Base-by-base conservation (phyloP, 1,140 invertebrate genomes). In the Muscidifurax raptorellus region DNA sequence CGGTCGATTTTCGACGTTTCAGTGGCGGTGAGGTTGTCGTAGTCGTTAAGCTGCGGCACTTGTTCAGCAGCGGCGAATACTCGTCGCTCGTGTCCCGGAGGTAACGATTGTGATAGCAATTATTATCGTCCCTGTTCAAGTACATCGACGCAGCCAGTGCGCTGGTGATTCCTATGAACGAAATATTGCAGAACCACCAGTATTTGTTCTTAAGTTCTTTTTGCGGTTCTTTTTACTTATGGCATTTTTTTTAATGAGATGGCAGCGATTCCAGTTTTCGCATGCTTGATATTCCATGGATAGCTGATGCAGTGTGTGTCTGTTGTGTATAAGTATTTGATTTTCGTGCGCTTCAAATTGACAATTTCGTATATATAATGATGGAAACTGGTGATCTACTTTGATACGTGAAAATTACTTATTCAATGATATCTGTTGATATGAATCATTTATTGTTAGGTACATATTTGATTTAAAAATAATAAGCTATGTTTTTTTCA, bases 111-210 rank as follows among this genome's bases (percentile, higher is more conserved):
- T 40, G 25, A 40, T 40, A 59, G 15, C 52, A 30, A 25, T 25
- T 32, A 78, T 69, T 28, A 18, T 77, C 36, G 18, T 59, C 30
- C 13, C 25, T 44, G 18, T 64, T 74, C 75, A 83, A 52, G 22
- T 77, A 32, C 40, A 28, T 40, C 66, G 76, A n/a, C 18, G 15
- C 44, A 18, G 30, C n/a, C 47, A 52, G 76, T 22, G 32, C 52
- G 36, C 52, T 13, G 66, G n/a, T 32, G 18, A 72, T 25, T 30
- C 77, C 83, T 80, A 80, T 44, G 77, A 84, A 80, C n/a, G 77
- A 85, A 80, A 84, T 74, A 79, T 80, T 64, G 40, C 82, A 78
- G 75, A 66, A 79, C 66, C 25, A 69, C 64, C 64, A 79, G 69
- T 71, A 47, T 77, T 83, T 59, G 1, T 6, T 69, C n/a, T 80